Base-by-base conservation (phyloP, 2,113 vertebrate genomes). In the Pseudorectes ferrugineus region DNA sequence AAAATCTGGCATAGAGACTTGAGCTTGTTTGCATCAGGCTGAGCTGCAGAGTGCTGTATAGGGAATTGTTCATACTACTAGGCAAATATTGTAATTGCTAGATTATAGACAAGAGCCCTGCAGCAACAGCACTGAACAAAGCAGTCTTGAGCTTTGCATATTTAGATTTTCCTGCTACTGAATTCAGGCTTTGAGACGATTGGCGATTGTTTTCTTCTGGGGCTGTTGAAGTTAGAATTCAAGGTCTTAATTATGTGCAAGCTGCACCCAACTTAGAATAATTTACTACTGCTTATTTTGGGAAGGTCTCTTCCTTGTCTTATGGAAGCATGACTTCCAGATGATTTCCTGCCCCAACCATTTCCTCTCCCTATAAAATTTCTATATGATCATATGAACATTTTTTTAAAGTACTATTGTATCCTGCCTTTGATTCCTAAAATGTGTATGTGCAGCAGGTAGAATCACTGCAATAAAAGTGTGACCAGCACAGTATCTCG, bases 41-140 rank as follows among this genome's bases (percentile, higher is more conserved):
- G 84, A 93, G 58, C 59, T 93, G 24, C 33, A 80, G 74, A 92
- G 6, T 76, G 23, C 25, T 73, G 33, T 24, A 48, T 10, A 58
- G 66, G 77, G 89, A 95, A 79, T 94, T 91, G 66, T 82, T 94
- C 70, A 35, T 33, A 68, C 18, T 42, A 58, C 21, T 85, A 85
- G 67, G 62, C 74, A 95, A 95, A 95, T 94, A 95, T 21, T 85
- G 62, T 91, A 94, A 91, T 89, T 93, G 81, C 78, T 76, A 76
- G 92, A 80, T 93, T 96, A 79, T 57, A 92, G 85, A 67, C 35
- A 93, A 93, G 63, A 93, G 22, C 85, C 91, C 71, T 73, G 51
- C 42, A 95, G 93, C 89, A 94, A 66, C 33, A 87, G 29, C 33
- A 40, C n/a, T 46, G 66, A 94, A 82, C 49, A 94, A 92, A 85